Evolutionary conservation across 2,113 vertebrate genomes (phyloP).

Genomic region (Okapia johnstoni): DNA sequence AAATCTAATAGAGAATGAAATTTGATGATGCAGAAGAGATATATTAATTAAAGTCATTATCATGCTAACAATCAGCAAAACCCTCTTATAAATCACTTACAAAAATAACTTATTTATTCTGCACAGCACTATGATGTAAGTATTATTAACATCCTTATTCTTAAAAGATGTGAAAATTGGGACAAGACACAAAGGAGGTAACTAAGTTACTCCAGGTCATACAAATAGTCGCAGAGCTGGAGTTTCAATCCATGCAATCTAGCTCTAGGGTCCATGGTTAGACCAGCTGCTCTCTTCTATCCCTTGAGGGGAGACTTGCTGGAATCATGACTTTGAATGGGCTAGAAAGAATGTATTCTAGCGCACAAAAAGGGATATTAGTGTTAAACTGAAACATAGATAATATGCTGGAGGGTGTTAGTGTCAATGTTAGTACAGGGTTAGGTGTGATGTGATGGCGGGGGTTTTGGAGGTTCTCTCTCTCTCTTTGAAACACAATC

Average conservation of each 20-base stretch:
- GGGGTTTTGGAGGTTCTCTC: neutral
- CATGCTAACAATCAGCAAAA: neutral
- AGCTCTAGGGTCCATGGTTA: neutral
- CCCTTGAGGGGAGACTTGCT: neutral
- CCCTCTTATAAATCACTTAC: neutral
- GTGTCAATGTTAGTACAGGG: neutral
- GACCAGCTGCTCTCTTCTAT: neutral
- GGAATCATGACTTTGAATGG: neutral
- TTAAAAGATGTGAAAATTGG: neutral
- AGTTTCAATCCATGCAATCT: neutral
- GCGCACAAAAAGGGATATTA: neutral
- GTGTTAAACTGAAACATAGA: neutral
- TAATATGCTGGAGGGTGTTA: neutral
- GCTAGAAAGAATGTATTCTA: neutral
- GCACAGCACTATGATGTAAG: neutral
- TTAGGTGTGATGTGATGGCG: neutral
- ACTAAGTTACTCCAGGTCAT: neutral
- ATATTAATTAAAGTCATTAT: neutral
- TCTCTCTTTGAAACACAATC: neutral
- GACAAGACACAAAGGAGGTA: neutral
- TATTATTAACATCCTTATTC: neutral
- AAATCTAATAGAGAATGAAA: neutral
- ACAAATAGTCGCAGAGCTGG: neutral
- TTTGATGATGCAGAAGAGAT: neutral
- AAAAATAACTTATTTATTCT: neutral